Evolutionary conservation across 1,140 invertebrate species (phyloP).

Genomic region (Drosophila auraria): DNA sequence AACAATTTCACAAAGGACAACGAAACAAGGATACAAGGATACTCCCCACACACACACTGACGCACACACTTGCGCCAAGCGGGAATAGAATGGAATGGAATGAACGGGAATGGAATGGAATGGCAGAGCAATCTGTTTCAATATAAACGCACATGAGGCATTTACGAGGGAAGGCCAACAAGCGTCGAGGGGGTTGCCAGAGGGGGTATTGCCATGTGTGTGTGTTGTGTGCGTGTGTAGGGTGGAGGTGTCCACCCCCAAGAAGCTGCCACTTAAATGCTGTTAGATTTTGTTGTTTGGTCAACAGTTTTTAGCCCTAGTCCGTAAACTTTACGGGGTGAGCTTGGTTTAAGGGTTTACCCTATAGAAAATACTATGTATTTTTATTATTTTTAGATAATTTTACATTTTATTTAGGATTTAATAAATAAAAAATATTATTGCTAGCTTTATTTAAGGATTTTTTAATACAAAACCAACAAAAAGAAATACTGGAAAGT

Average conservation of each 20-base stretch:
- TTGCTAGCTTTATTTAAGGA: too few relatives aligned
- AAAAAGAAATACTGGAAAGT: background rate
- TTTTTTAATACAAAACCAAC: background rate
- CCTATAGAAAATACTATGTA: background rate
- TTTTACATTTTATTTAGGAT: background rate
- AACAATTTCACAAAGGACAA: constrained; percentile 80
- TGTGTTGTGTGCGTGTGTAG: constrained; percentile 1
- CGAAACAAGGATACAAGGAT: constrained; percentile 43
- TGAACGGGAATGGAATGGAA: constrained; percentile 35
- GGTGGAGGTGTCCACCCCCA: constrained; percentile 13
- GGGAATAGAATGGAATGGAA: constrained; percentile 29
- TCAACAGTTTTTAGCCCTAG: constrained; percentile 53
- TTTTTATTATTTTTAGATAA: background rate
- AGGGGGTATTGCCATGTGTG: background rate
- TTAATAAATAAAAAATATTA: too few relatives aligned
- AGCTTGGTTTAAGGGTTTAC: constrained; percentile 2
- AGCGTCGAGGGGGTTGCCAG: constrained; percentile 49
- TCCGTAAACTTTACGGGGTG: background rate
- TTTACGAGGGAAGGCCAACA: constrained; percentile 72
- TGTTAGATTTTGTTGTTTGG: constrained; percentile 69
- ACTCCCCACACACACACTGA: constrained; percentile 10
- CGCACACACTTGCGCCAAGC: constrained; percentile 12
- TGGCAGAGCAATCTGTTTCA: constrained; percentile 85
- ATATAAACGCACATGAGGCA: constrained; percentile 85
- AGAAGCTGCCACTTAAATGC: constrained; percentile 72